Evolutionary conservation across 2,888 invertebrate genomes (phyloP), one percentile per base, ranked within the genome.

Genomic region (Merodon equestris): DNA sequence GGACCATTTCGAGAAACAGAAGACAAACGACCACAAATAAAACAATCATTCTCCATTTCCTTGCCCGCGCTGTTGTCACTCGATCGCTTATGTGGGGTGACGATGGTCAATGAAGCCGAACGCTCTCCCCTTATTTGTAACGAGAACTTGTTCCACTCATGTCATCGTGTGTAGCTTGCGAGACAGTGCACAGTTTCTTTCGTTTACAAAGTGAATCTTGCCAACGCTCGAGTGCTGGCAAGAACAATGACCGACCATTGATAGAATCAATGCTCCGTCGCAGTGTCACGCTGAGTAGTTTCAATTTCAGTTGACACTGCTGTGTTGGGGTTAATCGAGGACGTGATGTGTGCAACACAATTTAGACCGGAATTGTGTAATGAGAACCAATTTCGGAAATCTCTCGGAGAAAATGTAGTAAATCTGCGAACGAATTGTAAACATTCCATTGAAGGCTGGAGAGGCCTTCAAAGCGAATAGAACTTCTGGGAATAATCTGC

Each of bases 281-380:
- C 61, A 72, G 57, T 72, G 72, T 63, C 56, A 67, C 66, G 61
- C 61, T 57, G 67, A 61, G 67, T 67, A 57, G 72, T 77, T 72
- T 77, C 77, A 72, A 72, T 77, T 77, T 77, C 77, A 67, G 67
- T 77, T 72, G 72, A 67, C 72, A 77, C 61, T 67, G 77, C 56
- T 61, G 19, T 18, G 54, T 61, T 54, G 42, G 19, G 14, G 27
- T 70, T n/a, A n/a, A n/a, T 58, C 18, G 58, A 48, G 63, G 45
- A 61, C 53, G 64, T 44, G 34, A 19, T 36, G 54, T 9, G 17
- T 15, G 44, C 48, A 19, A 47, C 34, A 50, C 50, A n/a, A n/a
- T 57, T 64, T 38, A 57, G 64, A 58, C 51, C 57, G 36, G 27
- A 7, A 4, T 76, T 76, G 54, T 58, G 42, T 74, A 51, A 12